Base-by-base conservation (phyloP, 2,797 vertebrate genomes). In the Pygocentrus nattereri region DNA sequence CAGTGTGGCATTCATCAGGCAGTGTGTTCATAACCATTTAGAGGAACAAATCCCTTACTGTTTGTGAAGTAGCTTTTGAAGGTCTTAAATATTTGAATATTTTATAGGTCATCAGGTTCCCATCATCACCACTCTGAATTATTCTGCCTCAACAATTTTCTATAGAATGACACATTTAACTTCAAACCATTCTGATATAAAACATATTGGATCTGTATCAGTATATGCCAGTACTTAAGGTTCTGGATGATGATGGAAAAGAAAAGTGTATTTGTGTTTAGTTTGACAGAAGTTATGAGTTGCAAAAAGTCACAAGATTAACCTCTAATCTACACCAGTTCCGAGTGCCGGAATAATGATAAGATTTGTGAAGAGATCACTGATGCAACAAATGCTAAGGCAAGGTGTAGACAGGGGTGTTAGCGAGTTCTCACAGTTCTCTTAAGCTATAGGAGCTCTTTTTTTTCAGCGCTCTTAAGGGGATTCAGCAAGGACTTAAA, bases 401-500 rank as follows among this genome's bases (percentile, higher is more conserved):
- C 27, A 21, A 72, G 49, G 69, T 73, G 30, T 12, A 58, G 30
- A 23, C 52, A n/a, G 13, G 41, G 11, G 71, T 54, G 30, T 38
- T 73, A n/a, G 52, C n/a, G 31, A 58, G 31, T 64, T 54, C 50
- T 23, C 56, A 77, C 64, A 64, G 61, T 47, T 41, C 38, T 47
- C 21, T 58, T 56, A 56, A 58, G 50, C 52, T 73, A 58, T 25
- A 34, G 12, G 19, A 58, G 25, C 21, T n/a, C 12, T 70, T 49
- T 79, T 10, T 23, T 41, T 30, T 27, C 27, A 25, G 19, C 30
- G 30, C 41, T 10, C 56, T 72, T 62, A 31, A 31, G 19, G 31
- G 68, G 70, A 79, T 62, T 72, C 56, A 78, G 52, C 25, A 50
- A n/a, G 49, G 65, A 77, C 64, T 68, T 81, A 56, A 77, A 67